These are phyloP conservation scores for Elachura formosa DNA, from an alignment of 2,113 vertebrate genomes.

Conservation along the genomic window DNA sequence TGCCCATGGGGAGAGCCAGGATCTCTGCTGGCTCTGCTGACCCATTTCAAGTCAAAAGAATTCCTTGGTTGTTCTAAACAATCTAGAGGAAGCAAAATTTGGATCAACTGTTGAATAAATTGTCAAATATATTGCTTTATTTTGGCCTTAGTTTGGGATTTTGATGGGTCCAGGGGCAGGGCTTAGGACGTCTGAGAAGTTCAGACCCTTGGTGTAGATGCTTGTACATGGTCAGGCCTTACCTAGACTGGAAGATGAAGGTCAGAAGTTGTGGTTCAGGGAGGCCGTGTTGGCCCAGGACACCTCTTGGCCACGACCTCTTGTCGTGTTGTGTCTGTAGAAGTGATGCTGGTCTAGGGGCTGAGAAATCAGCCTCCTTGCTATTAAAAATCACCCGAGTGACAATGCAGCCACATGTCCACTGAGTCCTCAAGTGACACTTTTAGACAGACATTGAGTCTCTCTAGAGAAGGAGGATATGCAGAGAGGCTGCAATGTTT, in stretches of 20 bases:
- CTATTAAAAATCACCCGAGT: not conserved
- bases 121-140: not conserved
- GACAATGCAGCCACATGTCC: rapidly evolving
- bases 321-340: not conserved
- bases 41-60: not conserved
- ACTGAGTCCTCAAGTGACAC: not conserved
- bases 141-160: not conserved
- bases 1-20: not conserved
- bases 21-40: not conserved
- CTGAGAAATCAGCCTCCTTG: not conserved
- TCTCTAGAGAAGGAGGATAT: not conserved
- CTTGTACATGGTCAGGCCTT: not conserved
- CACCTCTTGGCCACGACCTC: not conserved
- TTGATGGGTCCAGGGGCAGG: not conserved
- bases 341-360: not conserved
- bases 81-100: not conserved
- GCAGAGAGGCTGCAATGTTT: not conserved
- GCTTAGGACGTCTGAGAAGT: not conserved
- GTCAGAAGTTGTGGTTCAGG: not conserved
- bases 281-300: rapidly evolving
- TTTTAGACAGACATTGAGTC: not conserved
- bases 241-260: not conserved
- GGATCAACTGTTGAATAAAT: not conserved
- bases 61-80: not conserved
- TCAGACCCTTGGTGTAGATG: not conserved